A percentile compares a stretch with the other conserved stretches of the same genome.
These are phyloP conservation scores for Fulica atra DNA, from an alignment of 2,113 vertebrate genomes.

Conservation along the genomic window DNA sequence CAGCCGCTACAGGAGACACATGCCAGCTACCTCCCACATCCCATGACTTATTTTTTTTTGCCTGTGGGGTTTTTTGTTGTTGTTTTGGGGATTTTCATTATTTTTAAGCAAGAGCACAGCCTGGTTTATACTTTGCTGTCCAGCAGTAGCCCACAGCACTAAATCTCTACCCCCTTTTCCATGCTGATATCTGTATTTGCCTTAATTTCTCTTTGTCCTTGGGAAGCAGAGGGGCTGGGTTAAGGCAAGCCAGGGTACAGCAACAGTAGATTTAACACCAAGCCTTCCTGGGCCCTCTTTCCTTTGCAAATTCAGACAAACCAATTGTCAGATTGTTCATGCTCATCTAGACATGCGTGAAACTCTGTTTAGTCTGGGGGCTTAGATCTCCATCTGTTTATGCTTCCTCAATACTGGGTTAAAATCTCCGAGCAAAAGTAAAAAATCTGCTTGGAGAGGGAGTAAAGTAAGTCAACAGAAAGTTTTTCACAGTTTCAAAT, in stretches of 20 bases:
- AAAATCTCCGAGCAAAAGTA: neutral
- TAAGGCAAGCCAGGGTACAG: neutral
- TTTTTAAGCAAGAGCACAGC: neutral
- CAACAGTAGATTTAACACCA: neutral
- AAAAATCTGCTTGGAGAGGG: neutral
- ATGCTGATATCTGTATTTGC: neutral
- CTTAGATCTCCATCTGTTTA: neutral
- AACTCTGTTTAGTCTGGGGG: neutral
- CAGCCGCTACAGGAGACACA: rapidly evolving
- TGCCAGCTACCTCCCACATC: rapidly evolving
- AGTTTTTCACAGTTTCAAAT: constrained; percentile 38
- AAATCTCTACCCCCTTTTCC: neutral
- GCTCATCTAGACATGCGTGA: rapidly evolving
- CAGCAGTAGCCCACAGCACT: neutral
- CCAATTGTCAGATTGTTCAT: neutral
- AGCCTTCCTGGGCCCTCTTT: neutral
- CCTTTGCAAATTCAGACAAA: neutral
- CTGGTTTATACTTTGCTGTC: neutral
- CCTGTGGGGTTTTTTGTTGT: no score
- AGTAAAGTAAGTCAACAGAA: constrained; percentile 8
- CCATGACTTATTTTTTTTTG: neutral
- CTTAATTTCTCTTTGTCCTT: neutral
- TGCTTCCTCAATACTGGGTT: neutral
- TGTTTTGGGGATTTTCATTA: neutral
- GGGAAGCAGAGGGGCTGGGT: neutral